A percentile compares a stretch with the other conserved stretches of the same genome.
Evolutionary conservation across 2,113 vertebrate species (phyloP).

Genomic region (Siphamia tubifer): DNA sequence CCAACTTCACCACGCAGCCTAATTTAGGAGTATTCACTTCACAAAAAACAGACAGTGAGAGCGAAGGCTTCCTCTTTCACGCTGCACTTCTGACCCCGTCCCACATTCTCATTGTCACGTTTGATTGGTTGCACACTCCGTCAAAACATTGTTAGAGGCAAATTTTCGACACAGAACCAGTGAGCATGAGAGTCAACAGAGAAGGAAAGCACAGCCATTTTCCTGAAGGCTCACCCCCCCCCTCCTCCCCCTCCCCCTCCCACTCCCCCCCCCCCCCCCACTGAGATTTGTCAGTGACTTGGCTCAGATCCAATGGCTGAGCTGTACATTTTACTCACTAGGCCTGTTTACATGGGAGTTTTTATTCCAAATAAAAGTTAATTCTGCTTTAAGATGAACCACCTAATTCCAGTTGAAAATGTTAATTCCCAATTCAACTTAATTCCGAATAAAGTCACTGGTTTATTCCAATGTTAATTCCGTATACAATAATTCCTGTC

Average conservation of each 20-base stretch:
- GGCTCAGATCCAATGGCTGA: constrained; percentile 22
- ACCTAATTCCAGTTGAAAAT: too few species aligned
- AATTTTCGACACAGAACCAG: constrained; percentile 14
- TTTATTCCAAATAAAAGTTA: too few species aligned
- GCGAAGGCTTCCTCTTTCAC: neutral
- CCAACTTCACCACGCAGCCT: neutral
- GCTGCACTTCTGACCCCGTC: constrained; percentile 45
- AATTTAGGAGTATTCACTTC: neutral
- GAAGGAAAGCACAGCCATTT: constrained; percentile 11
- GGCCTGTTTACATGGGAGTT: too few species aligned
- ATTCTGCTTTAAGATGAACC: too few species aligned
- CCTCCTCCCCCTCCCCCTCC: too few species aligned
- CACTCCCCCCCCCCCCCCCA: neutral
- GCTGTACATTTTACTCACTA: constrained; percentile 10
- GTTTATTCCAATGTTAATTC: too few species aligned
- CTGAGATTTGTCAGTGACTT: constrained; percentile 22
- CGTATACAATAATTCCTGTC: too few species aligned
- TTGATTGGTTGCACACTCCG: constrained; percentile 44
- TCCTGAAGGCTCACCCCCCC: constrained; percentile 14
- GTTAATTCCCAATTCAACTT: too few species aligned
- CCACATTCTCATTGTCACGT: constrained; percentile 54
- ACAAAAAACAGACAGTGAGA: neutral
- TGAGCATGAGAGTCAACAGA: neutral
- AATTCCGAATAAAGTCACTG: too few species aligned
- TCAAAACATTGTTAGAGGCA: constrained; percentile 33